Evolutionary conservation across 30 jellyfish, hydroid and myxozoan genomes (phyloP), one percentile per base, ranked within the genome.

Genomic region (Rhopilema esculentum): DNA sequence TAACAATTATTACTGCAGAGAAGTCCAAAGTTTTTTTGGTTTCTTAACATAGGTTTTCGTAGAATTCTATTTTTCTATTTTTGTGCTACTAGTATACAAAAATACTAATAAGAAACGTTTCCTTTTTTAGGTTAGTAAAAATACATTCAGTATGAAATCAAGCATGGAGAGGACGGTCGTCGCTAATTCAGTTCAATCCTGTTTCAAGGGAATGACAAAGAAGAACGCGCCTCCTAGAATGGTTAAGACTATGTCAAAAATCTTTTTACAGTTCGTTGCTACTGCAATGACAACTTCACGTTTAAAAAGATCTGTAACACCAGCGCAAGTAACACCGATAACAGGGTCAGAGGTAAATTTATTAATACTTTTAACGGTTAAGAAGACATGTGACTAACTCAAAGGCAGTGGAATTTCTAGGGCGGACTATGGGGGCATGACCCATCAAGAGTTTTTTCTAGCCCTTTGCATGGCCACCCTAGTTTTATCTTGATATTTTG

Each of bases 321-420:
- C 57, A 7, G 27, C 92, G 6, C 61, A 18, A 15, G 80, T 72
- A 0, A 53, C 53, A 15, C 84, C 84, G n/a, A 51, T 82, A 16
- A 66, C 91, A 18, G 68, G 69, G 4, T 40, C 80, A 26, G 29
- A 51, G 31, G 88, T 77, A 77, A 75, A 1, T 27, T 0, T 72
- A 7, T 29, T 9, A 28, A 20, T 72, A 9, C 24, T 4, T 26
- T n/a, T n/a, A n/a, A n/a, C n/a, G n/a, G n/a, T n/a, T n/a, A n/a
- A n/a, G n/a, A n/a, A n/a, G n/a, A n/a, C n/a, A n/a, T n/a, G n/a
- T n/a, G n/a, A n/a, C n/a, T n/a, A n/a, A n/a, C n/a, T n/a, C n/a
- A n/a, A n/a, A n/a, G n/a, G n/a, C n/a, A n/a, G n/a, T n/a, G n/a
- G n/a, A n/a, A n/a, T n/a, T n/a, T n/a, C n/a, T n/a, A n/a, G n/a